Evolutionary conservation across 2,797 vertebrate genomes (phyloP).

Genomic region (Sebastes baramenuke): DNA sequence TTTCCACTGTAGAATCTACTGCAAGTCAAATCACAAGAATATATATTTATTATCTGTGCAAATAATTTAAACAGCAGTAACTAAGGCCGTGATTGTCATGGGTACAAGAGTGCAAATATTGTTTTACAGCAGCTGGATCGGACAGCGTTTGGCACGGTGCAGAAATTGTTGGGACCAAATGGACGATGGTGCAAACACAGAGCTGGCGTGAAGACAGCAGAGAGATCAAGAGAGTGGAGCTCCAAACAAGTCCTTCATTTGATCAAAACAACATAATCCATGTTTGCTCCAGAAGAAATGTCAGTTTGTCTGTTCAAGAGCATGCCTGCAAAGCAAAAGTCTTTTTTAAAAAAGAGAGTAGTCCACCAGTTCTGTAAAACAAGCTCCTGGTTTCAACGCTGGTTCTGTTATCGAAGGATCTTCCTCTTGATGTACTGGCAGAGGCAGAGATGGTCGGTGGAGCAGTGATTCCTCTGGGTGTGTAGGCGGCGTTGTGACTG

Average conservation of each 20-base stretch:
- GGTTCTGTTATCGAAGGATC: slow-evolving; percentile 63
- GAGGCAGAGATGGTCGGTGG: slow-evolving; percentile 74
- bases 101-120: slow-evolving; percentile 44
- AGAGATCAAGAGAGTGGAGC: background rate
- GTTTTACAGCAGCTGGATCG: slow-evolving; percentile 45
- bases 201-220: slow-evolving; percentile 2
- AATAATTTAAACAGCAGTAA: slow-evolving; percentile 44
- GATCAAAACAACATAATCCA: background rate
- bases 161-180: background rate
- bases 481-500: slow-evolving; percentile 31
- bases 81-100: slow-evolving; percentile 4
- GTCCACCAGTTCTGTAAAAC: background rate
- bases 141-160: slow-evolving; percentile 33
- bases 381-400: background rate
- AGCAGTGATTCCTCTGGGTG: slow-evolving; percentile 71
- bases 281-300: background rate
- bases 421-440: slow-evolving; percentile 81
- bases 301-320: background rate
- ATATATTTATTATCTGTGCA: slow-evolving; percentile 27
- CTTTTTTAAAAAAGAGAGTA: background rate
- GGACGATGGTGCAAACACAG: slow-evolving; percentile 38
- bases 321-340: background rate
- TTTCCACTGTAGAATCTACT: background rate
- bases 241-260: background rate
- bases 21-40: background rate